Conservation (phyloP, 2,113 vertebrate genomes). For the Physeter macrocephalus region DNA sequence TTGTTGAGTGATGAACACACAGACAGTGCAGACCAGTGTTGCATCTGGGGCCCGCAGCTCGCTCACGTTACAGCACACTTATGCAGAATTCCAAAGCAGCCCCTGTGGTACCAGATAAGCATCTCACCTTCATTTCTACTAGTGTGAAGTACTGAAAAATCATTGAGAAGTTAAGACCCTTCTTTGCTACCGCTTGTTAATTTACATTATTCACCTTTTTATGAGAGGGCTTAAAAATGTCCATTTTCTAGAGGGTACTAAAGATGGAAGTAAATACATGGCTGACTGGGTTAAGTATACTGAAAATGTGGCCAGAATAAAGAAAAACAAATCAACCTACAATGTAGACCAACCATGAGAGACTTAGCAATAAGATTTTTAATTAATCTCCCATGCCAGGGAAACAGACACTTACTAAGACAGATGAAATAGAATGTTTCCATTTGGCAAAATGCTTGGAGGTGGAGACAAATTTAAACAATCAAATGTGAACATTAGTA, state of each 20-base stretch:
- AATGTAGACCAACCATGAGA: constrained; percentile 49
- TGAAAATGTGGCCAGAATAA: constrained; percentile 35
- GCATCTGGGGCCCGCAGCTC: constrained; percentile 46
- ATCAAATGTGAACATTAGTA: constrained; percentile 66
- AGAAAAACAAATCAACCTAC: constrained; percentile 54
- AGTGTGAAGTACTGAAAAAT: constrained; percentile 27
- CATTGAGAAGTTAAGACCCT: background rate
- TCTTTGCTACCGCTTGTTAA: constrained; percentile 13
- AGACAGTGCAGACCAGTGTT: constrained; percentile 51
- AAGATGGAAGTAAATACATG: constrained; percentile 40
- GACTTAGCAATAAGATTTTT: constrained; percentile 61
- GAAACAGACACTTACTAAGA: constrained; percentile 67
- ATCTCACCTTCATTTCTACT: constrained; percentile 29
- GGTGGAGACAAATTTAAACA: constrained; percentile 70
- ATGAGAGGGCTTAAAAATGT: background rate
- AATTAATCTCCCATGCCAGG: constrained; percentile 70
- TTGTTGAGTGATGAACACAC: constrained; percentile 57
- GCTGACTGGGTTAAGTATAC: constrained; percentile 7
- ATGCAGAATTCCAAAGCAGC: constrained; percentile 69
- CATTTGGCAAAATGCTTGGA: constrained; percentile 74
- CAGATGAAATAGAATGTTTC: constrained; percentile 71
- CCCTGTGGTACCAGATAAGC: constrained; percentile 74
- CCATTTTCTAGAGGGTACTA: constrained; percentile 51
- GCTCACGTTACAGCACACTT: constrained; percentile 49
- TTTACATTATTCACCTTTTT: background rate